Evolutionary conservation across 2,888 invertebrate genomes (phyloP).

Genomic region (Lordiphosa andalusiaca): DNA sequence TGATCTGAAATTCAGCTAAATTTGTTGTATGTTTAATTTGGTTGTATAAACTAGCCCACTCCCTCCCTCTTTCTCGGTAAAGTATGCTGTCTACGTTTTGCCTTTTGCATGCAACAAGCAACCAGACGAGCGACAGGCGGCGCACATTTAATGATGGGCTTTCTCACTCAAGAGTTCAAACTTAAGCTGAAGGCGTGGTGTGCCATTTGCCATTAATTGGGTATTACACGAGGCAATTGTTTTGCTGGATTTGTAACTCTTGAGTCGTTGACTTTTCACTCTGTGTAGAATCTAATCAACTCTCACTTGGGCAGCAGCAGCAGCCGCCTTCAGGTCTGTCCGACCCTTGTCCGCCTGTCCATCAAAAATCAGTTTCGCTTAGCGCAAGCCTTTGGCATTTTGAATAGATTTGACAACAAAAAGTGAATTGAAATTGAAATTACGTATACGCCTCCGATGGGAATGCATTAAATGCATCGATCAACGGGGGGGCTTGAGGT

Average conservation of each 20-base stretch:
- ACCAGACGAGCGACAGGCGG: conserved; percentile 27
- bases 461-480: conserved; percentile 36
- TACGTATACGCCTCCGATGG: conserved; percentile 10
- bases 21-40: neutral
- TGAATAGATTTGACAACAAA: conserved; percentile 43
- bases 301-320: conserved; percentile 44
- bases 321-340: neutral
- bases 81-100: conserved; percentile 11
- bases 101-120: conserved; percentile 27
- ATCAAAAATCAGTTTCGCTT: conserved; percentile 39
- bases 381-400: conserved; percentile 39
- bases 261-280: too few species aligned
- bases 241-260: conserved; percentile 25
- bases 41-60: conserved; percentile 1
- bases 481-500: too few species aligned
- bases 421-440: conserved; percentile 51
- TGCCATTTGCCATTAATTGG: conserved; percentile 52
- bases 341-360: conserved; percentile 53
- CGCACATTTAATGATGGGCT: conserved; percentile 52
- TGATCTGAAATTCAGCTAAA: too few species aligned
- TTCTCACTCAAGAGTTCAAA: conserved; percentile 25
- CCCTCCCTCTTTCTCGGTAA: conserved; percentile 1
- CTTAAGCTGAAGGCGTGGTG: conserved; percentile 18
- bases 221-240: conserved; percentile 44
- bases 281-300: conserved; percentile 24